Base-by-base conservation (phyloP, 2,113 vertebrate species). In the Cinclus mexicanus region DNA sequence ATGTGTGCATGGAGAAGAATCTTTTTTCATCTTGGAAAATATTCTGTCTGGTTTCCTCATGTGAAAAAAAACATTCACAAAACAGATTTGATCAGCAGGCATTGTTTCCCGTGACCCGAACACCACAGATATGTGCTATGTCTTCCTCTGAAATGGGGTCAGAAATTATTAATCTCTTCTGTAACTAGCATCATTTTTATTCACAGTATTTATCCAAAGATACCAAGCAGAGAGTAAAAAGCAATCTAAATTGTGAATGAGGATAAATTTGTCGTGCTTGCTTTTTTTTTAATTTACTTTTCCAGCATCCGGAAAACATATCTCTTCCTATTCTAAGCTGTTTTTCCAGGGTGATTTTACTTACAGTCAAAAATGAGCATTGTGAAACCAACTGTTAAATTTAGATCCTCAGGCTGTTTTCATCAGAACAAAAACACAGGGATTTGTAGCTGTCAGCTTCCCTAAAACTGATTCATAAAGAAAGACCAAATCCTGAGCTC, bases 361-460 rank as follows among this genome's bases (percentile, higher is more conserved):
- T 95, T 96, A 85, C 57, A 71, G 86, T 88, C 44, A 90, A 87
- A 97, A 94, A 88, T n/a, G 57, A 93, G 77, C 70, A 86, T 92
- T 97, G 93, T 96, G 95, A 96, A 96, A 96, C 72, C 86, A 84
- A 65, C 64, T 90, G 90, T 90, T 97, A 97, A 96, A 97, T 96
- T 94, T 97, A 96, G 93, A 93, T 90, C 83, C 91, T 93, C 37
- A 29, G 56, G 77, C 83, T 92, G 85, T 93, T 96, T 96, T 94
- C 90, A 86, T 71, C 90, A 95, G 90, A 93, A 93, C 88, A 95
- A 95, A 96, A 96, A 87, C 93, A 93, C 2, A 13, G 50, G 76
- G 93, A 93, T 96, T 86, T 95, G 89, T 95, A 84, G 76, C 80
- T 83, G 82, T 93, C 85, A 91, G 78, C 84, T 94, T 96, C 87